Evolutionary conservation across 2,888 invertebrate species (phyloP).

Genomic region (Lamproptera curius): DNA sequence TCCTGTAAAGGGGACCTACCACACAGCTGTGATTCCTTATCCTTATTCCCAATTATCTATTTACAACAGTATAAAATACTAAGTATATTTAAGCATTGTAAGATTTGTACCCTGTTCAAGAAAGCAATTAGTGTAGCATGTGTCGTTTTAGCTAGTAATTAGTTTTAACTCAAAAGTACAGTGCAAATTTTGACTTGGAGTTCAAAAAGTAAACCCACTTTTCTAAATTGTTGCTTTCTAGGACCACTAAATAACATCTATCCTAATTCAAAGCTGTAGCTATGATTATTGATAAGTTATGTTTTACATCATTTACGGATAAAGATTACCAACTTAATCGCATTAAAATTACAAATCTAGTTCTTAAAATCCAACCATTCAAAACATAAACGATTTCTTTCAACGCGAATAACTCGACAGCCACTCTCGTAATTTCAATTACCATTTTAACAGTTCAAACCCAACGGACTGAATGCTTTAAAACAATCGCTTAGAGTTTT

Average conservation of each 20-base stretch:
- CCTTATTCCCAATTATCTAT: too few relatives aligned
- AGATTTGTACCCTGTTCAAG: too few relatives aligned
- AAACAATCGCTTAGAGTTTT: constrained; percentile 19
- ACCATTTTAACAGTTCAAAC: constrained; percentile 12
- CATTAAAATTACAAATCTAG: not conserved
- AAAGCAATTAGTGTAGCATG: too few relatives aligned
- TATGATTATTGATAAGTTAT: not conserved
- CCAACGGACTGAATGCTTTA: constrained; percentile 9
- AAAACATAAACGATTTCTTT: not conserved
- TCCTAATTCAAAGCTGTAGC: not conserved
- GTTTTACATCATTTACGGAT: not conserved
- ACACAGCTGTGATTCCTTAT: too few relatives aligned
- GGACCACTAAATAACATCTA: not conserved
- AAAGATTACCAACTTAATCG: not conserved
- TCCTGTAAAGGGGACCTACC: too few relatives aligned
- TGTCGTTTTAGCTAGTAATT: too few relatives aligned
- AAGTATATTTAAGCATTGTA: too few relatives aligned
- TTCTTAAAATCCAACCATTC: not conserved
- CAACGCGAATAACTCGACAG: constrained; percentile 5
- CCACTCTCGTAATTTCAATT: constrained; percentile 17
- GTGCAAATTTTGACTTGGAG: too few relatives aligned
- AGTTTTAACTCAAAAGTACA: too few relatives aligned
- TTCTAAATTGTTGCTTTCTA: too few relatives aligned
- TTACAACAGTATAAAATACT: too few relatives aligned
- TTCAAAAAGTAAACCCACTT: too few relatives aligned